Evolutionary conservation across 2,113 vertebrate genomes (phyloP), one percentile per base, ranked within the genome.

Genomic region (Atrichornis clamosus): DNA sequence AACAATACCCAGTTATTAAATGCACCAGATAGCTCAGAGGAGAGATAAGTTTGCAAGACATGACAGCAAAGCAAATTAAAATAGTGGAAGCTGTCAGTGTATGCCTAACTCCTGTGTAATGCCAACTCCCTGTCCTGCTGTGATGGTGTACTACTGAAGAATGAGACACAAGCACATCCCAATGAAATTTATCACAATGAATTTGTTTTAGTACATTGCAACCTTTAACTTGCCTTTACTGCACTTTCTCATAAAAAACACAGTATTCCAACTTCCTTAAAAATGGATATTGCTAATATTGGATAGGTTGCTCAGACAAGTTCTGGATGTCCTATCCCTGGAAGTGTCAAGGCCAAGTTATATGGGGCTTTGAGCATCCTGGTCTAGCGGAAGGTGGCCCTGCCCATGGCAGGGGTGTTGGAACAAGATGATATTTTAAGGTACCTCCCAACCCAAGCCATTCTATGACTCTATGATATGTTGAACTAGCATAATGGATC

Each of bases 61-160:
- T 83, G 82, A 95, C 92, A 97, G 92, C n/a, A 81, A 93, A 94
- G 46, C 80, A 93, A 93, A 95, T 96, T 93, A 96, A 90, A 95
- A 92, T 37, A 93, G 65, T 63, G 47, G 37, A 90, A 90, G 26
- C 53, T 80, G 78, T 84, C 82, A 90, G 1, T 30, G 52, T 50
- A 69, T 42, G 82, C 39, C 79, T 39, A 86, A 83, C 53, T 68
- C 67, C 70, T 22, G 33, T 4, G 4, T 42, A 70, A 50, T 35
- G n/a, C 39, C 76, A 86, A 78, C 41, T 1, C 2, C 37, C 79
- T 47, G 56, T 59, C 59, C 68, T 77, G 63, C 41, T 56, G 37
- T 63, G 74, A 46, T 11, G 20, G 44, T 49, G 69, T 9, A 18
- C 41, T 44, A 26, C 50, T 52, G 52, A 86, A 89, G 80, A 73